Conservation (phyloP, 2,797 vertebrate genomes). For the Buceros bicornis region DNA sequence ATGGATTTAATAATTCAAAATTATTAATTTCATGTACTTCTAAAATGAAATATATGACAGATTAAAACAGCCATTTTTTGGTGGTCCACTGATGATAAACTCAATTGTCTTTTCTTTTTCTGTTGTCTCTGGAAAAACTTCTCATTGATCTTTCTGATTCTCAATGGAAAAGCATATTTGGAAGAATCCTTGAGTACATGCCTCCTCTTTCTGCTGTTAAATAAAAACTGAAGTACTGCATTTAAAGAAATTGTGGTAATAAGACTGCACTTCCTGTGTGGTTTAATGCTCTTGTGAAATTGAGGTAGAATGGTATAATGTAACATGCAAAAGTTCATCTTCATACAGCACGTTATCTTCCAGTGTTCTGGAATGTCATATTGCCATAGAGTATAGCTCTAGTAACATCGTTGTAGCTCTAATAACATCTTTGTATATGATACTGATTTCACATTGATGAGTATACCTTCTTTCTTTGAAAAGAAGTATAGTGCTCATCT, state of each 20-base stretch:
- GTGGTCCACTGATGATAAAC: not conserved
- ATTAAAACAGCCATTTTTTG: not conserved
- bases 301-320: not conserved
- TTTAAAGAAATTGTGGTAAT: not conserved
- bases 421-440: not conserved
- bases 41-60: not conserved
- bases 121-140: no score
- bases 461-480: not conserved
- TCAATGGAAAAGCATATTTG: not conserved
- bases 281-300: constrained; percentile 1
- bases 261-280: not conserved
- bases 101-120: not conserved
- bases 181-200: not conserved
- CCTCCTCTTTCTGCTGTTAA: not conserved
- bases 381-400: accelerated
- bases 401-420: not conserved
- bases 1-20: not conserved
- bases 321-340: not conserved
- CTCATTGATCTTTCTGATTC: not conserved
- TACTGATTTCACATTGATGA: not conserved
- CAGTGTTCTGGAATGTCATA: not conserved
- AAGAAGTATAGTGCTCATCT: not conserved
- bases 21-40: not conserved
- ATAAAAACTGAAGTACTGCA: not conserved
- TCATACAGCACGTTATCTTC: not conserved